phyloP scores from a whole-genome alignment of 2,888 invertebrate species.

The Metopia argyrocephala region DNA sequence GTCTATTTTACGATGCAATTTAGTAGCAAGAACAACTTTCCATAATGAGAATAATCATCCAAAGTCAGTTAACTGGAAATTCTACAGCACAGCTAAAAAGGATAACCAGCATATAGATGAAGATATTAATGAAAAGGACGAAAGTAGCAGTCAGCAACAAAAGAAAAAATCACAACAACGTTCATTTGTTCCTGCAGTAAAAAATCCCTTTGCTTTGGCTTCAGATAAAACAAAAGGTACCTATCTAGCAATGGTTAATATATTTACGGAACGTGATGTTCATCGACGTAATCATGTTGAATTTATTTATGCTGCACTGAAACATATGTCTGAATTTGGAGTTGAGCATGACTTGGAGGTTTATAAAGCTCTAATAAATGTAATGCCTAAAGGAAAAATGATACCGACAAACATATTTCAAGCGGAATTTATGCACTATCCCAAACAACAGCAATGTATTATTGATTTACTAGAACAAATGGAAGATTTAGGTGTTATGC shows the following conservation, averaged over 20 bases:
- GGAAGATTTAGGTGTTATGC: conserved; percentile 95
- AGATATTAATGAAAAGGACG: neutral
- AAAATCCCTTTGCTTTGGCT: conserved; percentile 72
- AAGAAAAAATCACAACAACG: conserved; percentile 14
- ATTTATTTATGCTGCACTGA: conserved; percentile 94
- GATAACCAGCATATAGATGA: conserved; percentile 3
- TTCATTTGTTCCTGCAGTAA: conserved; percentile 69
- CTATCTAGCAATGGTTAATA: conserved; percentile 86
- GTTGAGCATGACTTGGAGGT: conserved; percentile 91
- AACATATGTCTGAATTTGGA: conserved; percentile 92
- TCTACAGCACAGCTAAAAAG: conserved; percentile 25
- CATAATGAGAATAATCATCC: neutral
- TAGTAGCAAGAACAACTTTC: neutral
- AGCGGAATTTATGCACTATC: conserved; percentile 94
- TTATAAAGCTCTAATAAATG: conserved; percentile 90
- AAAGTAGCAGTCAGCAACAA: conserved; percentile 19
- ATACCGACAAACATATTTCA: conserved; percentile 90
- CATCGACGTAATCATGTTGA: conserved; percentile 93
- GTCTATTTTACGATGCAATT: conserved; percentile 13
- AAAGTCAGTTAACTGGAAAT: neutral
- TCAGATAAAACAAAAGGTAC: conserved; percentile 80
- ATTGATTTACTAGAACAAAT: conserved; percentile 93
- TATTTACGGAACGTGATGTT: conserved; percentile 84
- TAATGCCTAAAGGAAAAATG: conserved; percentile 93
- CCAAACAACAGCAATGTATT: conserved; percentile 96